A percentile compares a stretch with the other conserved stretches of the same genome.
These are phyloP conservation scores for Orthosia cruda DNA, from an alignment of 2,888 invertebrate genomes.

Conservation along the genomic window DNA sequence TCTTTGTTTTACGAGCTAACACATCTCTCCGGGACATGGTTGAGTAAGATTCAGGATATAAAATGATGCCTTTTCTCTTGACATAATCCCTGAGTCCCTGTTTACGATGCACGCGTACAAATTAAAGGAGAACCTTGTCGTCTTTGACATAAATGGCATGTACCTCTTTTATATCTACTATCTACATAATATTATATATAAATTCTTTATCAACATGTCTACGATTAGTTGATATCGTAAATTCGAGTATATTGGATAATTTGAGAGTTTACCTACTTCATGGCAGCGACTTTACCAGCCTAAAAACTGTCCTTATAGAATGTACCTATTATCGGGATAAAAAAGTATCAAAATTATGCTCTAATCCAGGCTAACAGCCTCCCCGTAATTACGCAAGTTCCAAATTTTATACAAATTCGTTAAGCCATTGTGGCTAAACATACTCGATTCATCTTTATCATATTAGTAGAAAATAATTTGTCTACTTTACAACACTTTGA, in stretches of 20 bases:
- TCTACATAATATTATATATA: no score
- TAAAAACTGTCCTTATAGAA: no score
- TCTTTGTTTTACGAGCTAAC: conserved; percentile 23
- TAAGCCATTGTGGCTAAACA: no score
- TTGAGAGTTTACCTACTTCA: no score
- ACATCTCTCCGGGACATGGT: conserved; percentile 39
- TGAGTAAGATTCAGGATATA: conserved; percentile 54
- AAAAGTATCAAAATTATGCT: no score
- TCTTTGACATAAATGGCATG: conserved; percentile 16
- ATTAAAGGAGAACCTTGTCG: conserved; percentile 21
- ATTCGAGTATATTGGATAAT: no score
- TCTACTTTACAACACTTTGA: background rate
- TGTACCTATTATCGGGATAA: no score
- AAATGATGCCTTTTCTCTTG: conserved; percentile 41
- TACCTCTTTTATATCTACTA: background rate
- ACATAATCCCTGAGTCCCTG: conserved; percentile 26
- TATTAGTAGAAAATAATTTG: background rate
- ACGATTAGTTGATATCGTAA: background rate
- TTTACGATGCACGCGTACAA: conserved; percentile 40
- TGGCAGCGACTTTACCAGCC: no score
- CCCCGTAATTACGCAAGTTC: no score
- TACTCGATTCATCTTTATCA: background rate
- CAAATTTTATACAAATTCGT: no score
- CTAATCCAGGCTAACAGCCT: no score
- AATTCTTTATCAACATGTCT: conserved; percentile 12